Evolutionary conservation across 2,797 vertebrate genomes (phyloP), one percentile per base, ranked within the genome.

Genomic region (Sylvia borin): DNA sequence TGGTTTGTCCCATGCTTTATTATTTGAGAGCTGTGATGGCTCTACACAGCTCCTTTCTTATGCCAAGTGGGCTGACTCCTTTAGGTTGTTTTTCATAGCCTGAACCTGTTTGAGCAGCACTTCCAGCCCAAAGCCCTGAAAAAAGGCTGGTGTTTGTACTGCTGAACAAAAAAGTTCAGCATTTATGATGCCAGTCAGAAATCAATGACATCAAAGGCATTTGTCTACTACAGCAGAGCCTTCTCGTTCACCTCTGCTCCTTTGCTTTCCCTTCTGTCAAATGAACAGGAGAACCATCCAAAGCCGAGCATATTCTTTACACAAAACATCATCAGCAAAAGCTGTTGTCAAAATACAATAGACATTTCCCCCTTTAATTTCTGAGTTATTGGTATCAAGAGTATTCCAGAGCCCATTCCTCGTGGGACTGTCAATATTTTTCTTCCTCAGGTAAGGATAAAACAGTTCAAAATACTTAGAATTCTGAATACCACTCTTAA

Each of bases 261-360:
- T 26, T 61, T 1, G 2, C 21, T 84, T 68, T 85, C 53, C 20
- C 15, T 75, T 22, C 24, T 72, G 8, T 31, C 40, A 89, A 40
- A 57, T 1, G 4, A 78, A 16, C 7, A 57, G 34, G 1, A 48
- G 15, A 13, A 34, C 31, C 1, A 1, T 4, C 24, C 45, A 85
- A 74, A 43, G 25, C 24, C 16, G 13, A 85, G 11, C 38, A 50
- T 9, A 57, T 16, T 18, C 19, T 61, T 54, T 34, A 34, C 32
- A 18, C 4, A 34, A 43, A 47, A 32, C 13, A 26, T 3, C 1
- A 2, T 8, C 32, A 89, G 26, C 26, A 54, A 16, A 72, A 62
- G 5, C 15, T 29, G 2, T 24, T 47, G 42, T 15, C 10, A 11
- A 40, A 45, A 14, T 6, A 17, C 13, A 67, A 14, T 4, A 1